Evolutionary conservation across 37 sponge, comb jelly and placozoan species (phyloP), one percentile per base, ranked within the genome.

Genomic region (Axinella damicornis): DNA sequence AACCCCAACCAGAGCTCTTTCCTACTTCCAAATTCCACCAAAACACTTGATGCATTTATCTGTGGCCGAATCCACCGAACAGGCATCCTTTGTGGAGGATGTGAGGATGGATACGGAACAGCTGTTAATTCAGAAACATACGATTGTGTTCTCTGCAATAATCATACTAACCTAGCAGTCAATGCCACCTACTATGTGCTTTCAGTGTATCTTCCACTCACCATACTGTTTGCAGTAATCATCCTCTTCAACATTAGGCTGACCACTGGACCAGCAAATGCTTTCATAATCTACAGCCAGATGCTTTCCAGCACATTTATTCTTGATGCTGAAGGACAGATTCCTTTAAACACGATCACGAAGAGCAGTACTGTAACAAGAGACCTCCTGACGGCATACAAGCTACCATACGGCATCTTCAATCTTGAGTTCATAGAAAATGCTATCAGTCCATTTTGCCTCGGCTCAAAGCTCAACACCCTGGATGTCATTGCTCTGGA

Each of bases 371-470:
- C 13, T 28, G 4, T 76, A 12, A 17, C 65, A 0, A 72, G 57
- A n/a, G n/a, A n/a, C n/a, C n/a, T n/a, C n/a, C n/a, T n/a, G n/a
- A n/a, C n/a, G n/a, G 12, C 59, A 0, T 89, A 89, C 40, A 24
- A 25, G 11, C 53, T 76, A 5, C 37, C 53, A 21, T 82, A 78
- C 40, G 65, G 83, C 39, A 68, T 89, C 16, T 70, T 76, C 83
- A 89, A 89, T 52, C 39, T 89, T 40, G 30, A 89, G 17, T 89
- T 89, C 54, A 40, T 89, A 35, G 67, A 66, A 27, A 52, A 55
- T 64, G 69, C 76, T 5, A 24, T 89, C 14, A 38, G 14, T 4
- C 64, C 71, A 5, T 65, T 77, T 53, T 83, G 78, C 27, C 20
- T 89, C 14, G 61, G 53, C 9, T 40, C 74, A 0, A 71, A 28